Percentiles rank a stretch among this genome's conserved stretches.
These are phyloP conservation scores for Chelonoidis abingdonii DNA, from an alignment of 2,113 vertebrate genomes.

Conservation along the genomic window DNA sequence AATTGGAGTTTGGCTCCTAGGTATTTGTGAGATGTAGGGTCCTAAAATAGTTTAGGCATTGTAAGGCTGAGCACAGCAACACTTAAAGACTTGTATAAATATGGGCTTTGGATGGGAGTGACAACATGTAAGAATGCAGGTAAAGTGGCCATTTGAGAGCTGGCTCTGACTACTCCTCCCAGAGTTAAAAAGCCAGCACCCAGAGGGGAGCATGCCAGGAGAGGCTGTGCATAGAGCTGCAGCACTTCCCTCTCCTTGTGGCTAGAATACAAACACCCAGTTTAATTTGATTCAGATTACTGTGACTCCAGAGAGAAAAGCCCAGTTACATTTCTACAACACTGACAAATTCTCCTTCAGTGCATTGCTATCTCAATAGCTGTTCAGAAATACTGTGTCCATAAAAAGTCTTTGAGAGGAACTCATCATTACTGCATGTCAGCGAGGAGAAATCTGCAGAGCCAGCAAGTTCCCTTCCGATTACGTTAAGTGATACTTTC, in stretches of 20 bases:
- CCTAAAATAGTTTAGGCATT: neutral
- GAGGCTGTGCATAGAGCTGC: neutral
- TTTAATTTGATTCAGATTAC: neutral
- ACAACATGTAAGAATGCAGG: neutral
- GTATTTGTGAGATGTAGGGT: neutral
- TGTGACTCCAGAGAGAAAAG: neutral
- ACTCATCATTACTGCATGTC: neutral
- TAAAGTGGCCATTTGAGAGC: neutral
- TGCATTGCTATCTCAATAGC: neutral
- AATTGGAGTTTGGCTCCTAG: neutral
- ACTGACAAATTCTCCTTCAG: neutral
- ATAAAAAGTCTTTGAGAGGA: neutral
- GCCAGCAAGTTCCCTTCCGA: neutral
- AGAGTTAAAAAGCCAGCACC: neutral
- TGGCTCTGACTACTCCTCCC: neutral
- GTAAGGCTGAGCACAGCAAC: neutral
- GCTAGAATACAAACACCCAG: neutral
- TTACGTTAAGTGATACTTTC: neutral
- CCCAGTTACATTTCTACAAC: neutral
- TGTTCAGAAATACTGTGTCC: rapidly evolving
- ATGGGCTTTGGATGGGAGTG: neutral
- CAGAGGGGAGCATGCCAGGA: neutral
- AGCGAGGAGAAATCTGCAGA: neutral
- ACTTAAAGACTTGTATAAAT: neutral
- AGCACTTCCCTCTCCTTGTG: neutral